These are phyloP conservation scores for Synergus umbraculus DNA, from an alignment of 2,888 invertebrate genomes.

Conservation along the genomic window DNA sequence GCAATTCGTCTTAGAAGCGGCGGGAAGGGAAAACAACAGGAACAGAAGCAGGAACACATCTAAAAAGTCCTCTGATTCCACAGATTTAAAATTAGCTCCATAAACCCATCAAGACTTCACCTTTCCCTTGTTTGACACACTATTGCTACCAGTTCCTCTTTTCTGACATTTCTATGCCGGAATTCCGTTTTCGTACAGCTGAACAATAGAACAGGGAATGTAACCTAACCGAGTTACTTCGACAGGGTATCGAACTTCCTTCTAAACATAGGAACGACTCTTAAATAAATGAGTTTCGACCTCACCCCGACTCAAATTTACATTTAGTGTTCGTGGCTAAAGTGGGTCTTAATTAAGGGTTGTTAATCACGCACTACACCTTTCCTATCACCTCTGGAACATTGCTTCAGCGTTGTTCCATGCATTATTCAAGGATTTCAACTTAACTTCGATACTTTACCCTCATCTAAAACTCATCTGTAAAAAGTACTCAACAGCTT, in stretches of 20 bases:
- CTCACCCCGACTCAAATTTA: neutral
- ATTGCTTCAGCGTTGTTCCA: neutral
- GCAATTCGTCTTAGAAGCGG: neutral
- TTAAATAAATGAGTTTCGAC: conserved; percentile 5
- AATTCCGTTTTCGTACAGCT: neutral
- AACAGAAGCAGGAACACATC: neutral
- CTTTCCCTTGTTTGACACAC: neutral
- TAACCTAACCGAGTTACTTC: neutral
- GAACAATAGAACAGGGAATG: neutral
- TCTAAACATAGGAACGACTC: neutral
- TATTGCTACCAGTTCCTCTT: neutral
- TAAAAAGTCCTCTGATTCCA: too few species aligned
- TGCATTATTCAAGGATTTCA: neutral
- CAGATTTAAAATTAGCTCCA: too few species aligned
- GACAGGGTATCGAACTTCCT: neutral
- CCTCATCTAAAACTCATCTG: neutral
- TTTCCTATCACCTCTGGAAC: neutral
- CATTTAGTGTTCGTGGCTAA: neutral
- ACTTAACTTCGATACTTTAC: neutral
- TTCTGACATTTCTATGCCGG: neutral
- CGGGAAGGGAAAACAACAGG: neutral
- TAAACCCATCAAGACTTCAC: neutral
- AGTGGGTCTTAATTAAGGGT: conserved; percentile 46
- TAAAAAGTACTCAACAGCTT: neutral
- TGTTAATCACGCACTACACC: conserved; percentile 43